Percentiles rank a stretch among this genome's conserved stretches.
Conservation (phyloP, 2,888 invertebrate genomes). For the Dynastes grantii region DNA sequence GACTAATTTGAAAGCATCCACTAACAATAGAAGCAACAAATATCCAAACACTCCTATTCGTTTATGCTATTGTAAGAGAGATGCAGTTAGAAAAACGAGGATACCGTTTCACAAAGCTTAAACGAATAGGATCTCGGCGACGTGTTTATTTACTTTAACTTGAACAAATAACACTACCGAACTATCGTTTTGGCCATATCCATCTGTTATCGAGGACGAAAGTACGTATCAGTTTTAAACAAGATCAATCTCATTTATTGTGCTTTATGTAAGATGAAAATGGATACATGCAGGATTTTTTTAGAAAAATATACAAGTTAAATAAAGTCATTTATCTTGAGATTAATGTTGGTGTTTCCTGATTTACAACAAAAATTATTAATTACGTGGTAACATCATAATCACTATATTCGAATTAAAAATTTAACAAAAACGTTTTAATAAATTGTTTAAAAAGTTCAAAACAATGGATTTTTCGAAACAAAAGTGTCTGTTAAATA, state of each 20-base stretch:
- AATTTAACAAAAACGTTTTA: no score
- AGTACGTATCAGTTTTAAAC: conserved; percentile 12
- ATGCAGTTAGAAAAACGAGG: conserved; percentile 3
- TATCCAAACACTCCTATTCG: neutral
- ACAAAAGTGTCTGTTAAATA: no score
- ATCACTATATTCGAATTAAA: no score
- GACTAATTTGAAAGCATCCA: conserved; percentile 3
- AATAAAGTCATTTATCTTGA: no score
- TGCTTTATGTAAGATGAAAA: neutral
- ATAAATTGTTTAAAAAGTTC: no score
- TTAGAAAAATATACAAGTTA: no score
- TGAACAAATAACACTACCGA: conserved; percentile 20
- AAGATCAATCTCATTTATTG: conserved; percentile 9
- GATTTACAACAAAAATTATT: no score
- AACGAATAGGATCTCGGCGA: neutral
- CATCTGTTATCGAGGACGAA: neutral
- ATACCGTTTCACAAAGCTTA: conserved; percentile 26
- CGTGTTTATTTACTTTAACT: conserved; percentile 28
- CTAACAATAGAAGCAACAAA: conserved; percentile 18
- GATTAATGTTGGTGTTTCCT: no score
- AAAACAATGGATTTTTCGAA: no score
- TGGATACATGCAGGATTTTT: no score
- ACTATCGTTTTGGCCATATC: conserved; percentile 7
- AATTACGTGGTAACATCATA: no score
- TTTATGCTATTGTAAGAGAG: conserved; percentile 15